Evolutionary conservation across 2,888 invertebrate species (phyloP).

Genomic region (Sinelater perroti): DNA sequence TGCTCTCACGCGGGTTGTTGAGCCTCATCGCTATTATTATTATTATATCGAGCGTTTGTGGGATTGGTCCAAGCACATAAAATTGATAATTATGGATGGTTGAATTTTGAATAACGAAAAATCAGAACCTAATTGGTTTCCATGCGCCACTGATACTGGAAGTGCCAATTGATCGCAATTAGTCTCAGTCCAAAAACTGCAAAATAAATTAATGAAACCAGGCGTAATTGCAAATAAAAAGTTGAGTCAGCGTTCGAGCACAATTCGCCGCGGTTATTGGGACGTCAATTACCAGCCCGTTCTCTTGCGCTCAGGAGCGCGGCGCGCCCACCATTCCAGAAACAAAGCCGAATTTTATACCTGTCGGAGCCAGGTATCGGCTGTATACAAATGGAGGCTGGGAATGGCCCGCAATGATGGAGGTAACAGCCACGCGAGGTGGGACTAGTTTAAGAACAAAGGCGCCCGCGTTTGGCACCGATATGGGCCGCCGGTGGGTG

Average conservation of each 20-base stretch:
- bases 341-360: too few species aligned
- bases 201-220: constrained; percentile 18
- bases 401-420: constrained; percentile 18
- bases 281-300: not conserved
- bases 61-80: too few species aligned
- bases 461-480: constrained; percentile 9
- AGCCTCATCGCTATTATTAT: too few species aligned
- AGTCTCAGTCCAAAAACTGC: constrained; percentile 11
- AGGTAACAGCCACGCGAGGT: constrained; percentile 2
- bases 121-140: too few species aligned
- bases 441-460: constrained; percentile 9
- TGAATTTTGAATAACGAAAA: too few species aligned
- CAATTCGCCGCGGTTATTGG: constrained; percentile 12
- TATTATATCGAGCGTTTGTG: too few species aligned
- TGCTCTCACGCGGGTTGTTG: too few species aligned
- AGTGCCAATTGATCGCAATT: constrained; percentile 20
- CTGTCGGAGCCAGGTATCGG: too few species aligned
- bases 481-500: not conserved
- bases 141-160: too few species aligned
- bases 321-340: too few species aligned
- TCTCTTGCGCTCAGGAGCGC: too few species aligned
- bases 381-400: constrained; percentile 25
- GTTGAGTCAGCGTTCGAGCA: constrained; percentile 19
- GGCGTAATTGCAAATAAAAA: constrained; percentile 20
- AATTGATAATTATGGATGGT: too few species aligned